These are phyloP conservation scores for Plestiodon gilberti DNA, from an alignment of 2,113 vertebrate genomes.

Conservation along the genomic window DNA sequence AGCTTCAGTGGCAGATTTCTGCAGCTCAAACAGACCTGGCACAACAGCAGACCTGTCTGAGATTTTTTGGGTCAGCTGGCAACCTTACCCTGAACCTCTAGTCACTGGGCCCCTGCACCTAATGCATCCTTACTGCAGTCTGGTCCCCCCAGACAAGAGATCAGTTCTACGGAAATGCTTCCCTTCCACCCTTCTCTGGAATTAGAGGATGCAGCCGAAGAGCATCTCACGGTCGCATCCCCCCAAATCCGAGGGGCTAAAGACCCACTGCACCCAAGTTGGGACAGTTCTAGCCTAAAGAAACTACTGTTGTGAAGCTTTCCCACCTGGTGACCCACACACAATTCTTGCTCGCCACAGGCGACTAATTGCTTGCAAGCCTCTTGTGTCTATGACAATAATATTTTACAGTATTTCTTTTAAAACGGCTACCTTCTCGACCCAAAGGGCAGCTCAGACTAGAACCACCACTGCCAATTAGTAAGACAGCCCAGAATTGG, in stretches of 20 bases:
- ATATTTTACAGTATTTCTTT: too few relatives aligned
- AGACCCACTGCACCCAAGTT: not conserved
- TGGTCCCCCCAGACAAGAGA: not conserved
- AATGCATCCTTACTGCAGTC: not conserved
- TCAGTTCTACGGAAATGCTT: too few relatives aligned
- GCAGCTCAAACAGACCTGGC: too few relatives aligned
- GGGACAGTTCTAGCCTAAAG: not conserved
- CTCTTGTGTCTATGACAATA: too few relatives aligned
- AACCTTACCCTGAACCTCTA: not conserved
- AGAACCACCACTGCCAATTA: not conserved
- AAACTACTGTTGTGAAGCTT: not conserved
- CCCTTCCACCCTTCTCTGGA: not conserved
- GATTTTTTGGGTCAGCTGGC: not conserved
- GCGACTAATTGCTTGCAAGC: not conserved
- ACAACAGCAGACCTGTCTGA: not conserved
- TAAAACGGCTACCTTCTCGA: not conserved
- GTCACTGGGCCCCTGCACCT: not conserved
- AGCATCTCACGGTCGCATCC: too few relatives aligned
- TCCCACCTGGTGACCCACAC: not conserved
- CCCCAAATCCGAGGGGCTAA: not conserved
- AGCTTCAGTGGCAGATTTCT: not conserved
- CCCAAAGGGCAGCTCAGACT: not conserved
- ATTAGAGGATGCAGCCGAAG: too few relatives aligned
- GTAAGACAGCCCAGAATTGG: not conserved
- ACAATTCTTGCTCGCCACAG: not conserved